These are phyloP conservation scores for Lasaia peninsularis DNA, from an alignment of 1,140 invertebrate species.

Conservation along the genomic window DNA sequence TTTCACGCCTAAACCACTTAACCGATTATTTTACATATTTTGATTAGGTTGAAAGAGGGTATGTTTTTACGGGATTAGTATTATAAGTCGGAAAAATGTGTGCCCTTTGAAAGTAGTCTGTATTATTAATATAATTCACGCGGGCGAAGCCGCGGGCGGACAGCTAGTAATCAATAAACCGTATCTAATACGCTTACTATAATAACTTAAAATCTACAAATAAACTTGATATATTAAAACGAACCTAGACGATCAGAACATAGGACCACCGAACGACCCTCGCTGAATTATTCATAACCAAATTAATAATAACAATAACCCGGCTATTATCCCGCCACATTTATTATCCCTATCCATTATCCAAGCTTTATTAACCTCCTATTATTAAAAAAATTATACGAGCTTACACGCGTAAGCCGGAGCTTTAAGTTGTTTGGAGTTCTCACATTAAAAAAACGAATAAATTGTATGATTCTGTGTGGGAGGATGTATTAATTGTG, in stretches of 20 bases:
- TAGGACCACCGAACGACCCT: conserved; percentile 19
- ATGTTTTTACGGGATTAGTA: too few species aligned
- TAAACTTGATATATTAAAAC: not conserved
- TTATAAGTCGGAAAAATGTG: too few species aligned
- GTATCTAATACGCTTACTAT: too few species aligned
- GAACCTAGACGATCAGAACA: not conserved
- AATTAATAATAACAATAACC: conserved; percentile 55
- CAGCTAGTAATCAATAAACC: too few species aligned
- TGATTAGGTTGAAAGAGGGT: too few species aligned
- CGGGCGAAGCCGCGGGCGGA: too few species aligned
- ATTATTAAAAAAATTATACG: conserved; percentile 62
- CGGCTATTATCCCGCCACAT: conserved; percentile 35
- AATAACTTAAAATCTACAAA: too few species aligned
- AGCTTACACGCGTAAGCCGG: conserved; percentile 48
- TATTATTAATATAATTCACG: too few species aligned
- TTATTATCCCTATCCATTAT: conserved; percentile 38
- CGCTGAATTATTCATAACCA: conserved; percentile 51
- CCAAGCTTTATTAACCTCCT: conserved; percentile 32
- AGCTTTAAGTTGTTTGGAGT: conserved; percentile 49
- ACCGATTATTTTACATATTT: too few species aligned
- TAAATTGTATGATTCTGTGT: conserved; percentile 46
- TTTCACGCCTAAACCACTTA: too few species aligned
- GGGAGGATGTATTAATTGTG: conserved; percentile 36
- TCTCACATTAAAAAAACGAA: conserved; percentile 55
- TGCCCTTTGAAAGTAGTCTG: too few species aligned